A percentile compares a stretch with the other conserved stretches of the same genome.
Evolutionary conservation across 2,888 invertebrate species (phyloP).

Genomic region (Resseliella maxima): DNA sequence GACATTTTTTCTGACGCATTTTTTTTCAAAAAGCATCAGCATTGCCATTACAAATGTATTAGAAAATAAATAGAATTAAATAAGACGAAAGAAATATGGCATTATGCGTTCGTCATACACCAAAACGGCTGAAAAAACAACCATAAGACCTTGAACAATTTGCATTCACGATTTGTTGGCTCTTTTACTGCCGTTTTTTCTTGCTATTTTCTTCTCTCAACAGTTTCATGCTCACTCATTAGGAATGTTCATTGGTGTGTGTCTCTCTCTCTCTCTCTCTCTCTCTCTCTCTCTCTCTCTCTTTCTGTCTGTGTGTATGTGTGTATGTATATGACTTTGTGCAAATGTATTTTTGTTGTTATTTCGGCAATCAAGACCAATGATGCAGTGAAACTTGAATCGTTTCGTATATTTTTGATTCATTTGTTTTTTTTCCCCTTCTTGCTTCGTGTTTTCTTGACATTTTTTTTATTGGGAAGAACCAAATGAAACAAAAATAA

Average conservation of each 20-base stretch:
- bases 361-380: slow-evolving; percentile 32
- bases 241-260: background rate
- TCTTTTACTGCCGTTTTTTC: background rate
- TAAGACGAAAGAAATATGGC: background rate
- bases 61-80: slow-evolving; percentile 20
- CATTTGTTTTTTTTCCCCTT: background rate
- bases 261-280: background rate
- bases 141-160: slow-evolving; percentile 41
- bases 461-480: background rate
- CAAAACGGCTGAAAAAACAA: slow-evolving; percentile 25
- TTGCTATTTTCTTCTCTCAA: background rate
- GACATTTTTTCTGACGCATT: slow-evolving; percentile 43
- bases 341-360: background rate
- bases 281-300: background rate
- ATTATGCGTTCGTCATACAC: background rate
- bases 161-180: slow-evolving; percentile 26
- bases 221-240: background rate
- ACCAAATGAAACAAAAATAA: background rate
- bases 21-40: background rate
- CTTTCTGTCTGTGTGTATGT: background rate
- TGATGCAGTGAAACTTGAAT: background rate
- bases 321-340: background rate
- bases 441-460: background rate
- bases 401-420: slow-evolving; percentile 1
- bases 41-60: background rate